phyloP scores from a whole-genome alignment of 2,888 invertebrate genomes.

The Ommatoiulus sabulosus region DNA sequence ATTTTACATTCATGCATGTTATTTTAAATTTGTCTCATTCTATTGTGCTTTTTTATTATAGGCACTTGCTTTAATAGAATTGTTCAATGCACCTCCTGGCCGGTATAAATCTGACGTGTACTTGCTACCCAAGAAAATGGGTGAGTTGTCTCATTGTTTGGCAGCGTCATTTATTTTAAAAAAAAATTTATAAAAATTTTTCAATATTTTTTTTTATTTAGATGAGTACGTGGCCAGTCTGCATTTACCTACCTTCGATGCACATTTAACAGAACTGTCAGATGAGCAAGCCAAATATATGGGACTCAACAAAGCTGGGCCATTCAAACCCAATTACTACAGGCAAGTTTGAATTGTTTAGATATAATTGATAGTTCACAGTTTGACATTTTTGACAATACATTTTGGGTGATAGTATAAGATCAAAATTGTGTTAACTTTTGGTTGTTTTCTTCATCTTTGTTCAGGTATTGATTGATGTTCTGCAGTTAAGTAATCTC shows the following conservation, averaged over 20 bases:
- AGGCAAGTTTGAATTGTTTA: slow-evolving; percentile 73
- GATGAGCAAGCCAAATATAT: slow-evolving; percentile 98
- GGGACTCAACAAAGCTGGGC: slow-evolving; percentile 97
- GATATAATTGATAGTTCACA: no score
- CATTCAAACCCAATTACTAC: slow-evolving; percentile 99
- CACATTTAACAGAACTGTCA: slow-evolving; percentile 93
- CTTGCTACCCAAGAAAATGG: slow-evolving; percentile 98
- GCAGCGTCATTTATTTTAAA: background rate
- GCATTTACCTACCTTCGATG: slow-evolving; percentile 97
- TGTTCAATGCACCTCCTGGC: slow-evolving; percentile 94
- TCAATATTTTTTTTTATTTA: slow-evolving; percentile 65
- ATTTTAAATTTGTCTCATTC: background rate
- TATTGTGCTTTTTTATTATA: slow-evolving; percentile 63
- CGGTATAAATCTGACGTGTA: slow-evolving; percentile 98
- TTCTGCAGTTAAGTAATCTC: slow-evolving; percentile 26
- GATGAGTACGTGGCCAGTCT: slow-evolving; percentile 98
- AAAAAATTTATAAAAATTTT: background rate
- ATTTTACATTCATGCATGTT: background rate
- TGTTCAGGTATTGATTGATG: slow-evolving; percentile 23
- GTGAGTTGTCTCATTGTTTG: slow-evolving; percentile 69
- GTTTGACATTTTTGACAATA: no score
- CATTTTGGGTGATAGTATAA: no score
- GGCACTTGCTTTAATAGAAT: slow-evolving; percentile 94
- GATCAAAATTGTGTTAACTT: background rate
- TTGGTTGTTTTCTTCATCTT: background rate